Evolutionary conservation across 2,113 vertebrate genomes (phyloP).

Genomic region (Mesoclemmys tuberculata): DNA sequence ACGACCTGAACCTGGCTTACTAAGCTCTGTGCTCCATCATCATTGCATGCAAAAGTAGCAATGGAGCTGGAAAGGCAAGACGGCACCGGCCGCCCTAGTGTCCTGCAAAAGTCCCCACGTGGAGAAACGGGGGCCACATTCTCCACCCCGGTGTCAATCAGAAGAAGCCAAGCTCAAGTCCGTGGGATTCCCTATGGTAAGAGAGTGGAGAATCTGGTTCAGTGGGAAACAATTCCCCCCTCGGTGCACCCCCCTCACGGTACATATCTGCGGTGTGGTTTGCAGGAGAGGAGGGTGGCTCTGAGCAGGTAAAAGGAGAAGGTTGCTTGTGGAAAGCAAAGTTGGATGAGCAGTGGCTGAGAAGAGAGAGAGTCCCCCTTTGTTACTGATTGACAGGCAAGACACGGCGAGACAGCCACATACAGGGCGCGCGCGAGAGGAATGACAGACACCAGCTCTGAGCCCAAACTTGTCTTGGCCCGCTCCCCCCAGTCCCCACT

Average conservation of each 20-base stretch:
- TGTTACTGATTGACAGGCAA: neutral
- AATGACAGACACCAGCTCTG: neutral
- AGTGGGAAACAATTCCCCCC: neutral
- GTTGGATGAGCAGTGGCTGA: neutral
- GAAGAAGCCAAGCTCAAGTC: neutral
- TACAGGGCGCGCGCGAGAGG: neutral
- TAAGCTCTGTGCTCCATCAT: neutral
- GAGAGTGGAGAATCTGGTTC: neutral
- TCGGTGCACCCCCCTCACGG: neutral
- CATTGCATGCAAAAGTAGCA: neutral
- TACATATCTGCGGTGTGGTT: neutral
- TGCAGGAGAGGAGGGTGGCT: accelerated
- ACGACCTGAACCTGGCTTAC: neutral
- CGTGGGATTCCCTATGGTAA: neutral
- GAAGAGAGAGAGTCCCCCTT: neutral
- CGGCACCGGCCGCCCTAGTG: neutral
- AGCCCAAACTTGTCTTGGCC: neutral
- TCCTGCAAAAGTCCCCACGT: neutral
- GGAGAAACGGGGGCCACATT: neutral
- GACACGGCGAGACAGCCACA: neutral
- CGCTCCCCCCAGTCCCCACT: neutral
- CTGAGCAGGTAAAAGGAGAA: neutral
- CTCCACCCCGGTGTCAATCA: neutral
- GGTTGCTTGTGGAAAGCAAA: neutral
- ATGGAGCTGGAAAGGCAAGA: neutral